Percentiles rank a stretch among this genome's conserved stretches.
Evolutionary conservation across 2,113 vertebrate species (phyloP).

Genomic region (Oncorhynchus tshawytscha): DNA sequence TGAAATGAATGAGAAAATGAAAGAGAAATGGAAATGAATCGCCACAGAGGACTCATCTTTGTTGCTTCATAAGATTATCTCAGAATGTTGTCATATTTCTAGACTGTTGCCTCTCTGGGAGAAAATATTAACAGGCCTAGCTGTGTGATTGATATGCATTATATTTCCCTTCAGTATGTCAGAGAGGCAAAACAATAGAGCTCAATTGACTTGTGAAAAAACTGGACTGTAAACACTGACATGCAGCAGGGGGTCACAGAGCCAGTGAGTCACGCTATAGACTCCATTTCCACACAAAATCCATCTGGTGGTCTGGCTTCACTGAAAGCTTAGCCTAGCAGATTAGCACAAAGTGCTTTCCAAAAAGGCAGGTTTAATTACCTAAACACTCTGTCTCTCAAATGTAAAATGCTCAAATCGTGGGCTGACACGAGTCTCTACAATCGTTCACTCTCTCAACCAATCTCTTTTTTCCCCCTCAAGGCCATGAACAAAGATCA

Average conservation of each 20-base stretch:
- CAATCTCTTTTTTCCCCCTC: too few relatives aligned
- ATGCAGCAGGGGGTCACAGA: conserved; percentile 3
- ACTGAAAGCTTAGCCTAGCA: conserved; percentile 6
- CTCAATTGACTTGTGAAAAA: conserved; percentile 36
- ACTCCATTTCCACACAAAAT: conserved; percentile 20
- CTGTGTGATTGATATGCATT: conserved; percentile 34
- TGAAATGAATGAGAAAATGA: background rate
- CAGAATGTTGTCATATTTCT: too few relatives aligned
- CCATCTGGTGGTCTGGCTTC: conserved; percentile 2
- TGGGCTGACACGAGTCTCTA: too few relatives aligned
- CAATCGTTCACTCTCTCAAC: too few relatives aligned
- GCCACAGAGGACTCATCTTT: conserved; percentile 1
- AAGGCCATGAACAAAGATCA: too few relatives aligned
- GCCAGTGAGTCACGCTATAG: conserved; percentile 38
- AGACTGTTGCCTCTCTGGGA: too few relatives aligned
- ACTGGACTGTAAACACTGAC: conserved; percentile 22
- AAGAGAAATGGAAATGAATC: conserved; percentile 19
- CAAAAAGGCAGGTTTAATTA: background rate
- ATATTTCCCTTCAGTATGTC: conserved; percentile 17
- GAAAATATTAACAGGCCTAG: conserved; percentile 6
- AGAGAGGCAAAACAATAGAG: conserved; percentile 32
- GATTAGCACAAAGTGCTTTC: background rate
- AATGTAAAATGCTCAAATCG: too few relatives aligned
- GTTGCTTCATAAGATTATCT: background rate
- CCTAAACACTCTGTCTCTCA: too few relatives aligned